Conservation (phyloP, 2,888 invertebrate genomes). For the Melanotus villosus region DNA sequence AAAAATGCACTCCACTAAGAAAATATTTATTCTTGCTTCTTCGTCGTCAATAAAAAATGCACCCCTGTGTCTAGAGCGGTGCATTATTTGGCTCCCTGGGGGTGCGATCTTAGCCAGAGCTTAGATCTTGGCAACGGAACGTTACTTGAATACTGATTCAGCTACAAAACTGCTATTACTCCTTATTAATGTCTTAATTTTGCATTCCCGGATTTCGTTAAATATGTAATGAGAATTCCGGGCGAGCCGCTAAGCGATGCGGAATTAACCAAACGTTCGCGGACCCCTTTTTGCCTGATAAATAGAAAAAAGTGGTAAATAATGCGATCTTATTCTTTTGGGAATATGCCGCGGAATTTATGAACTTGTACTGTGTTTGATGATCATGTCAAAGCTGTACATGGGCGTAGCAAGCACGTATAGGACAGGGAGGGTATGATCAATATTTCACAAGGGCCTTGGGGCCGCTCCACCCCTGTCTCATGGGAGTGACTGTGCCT, state of each 20-base stretch:
- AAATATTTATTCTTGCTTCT: conserved; percentile 66
- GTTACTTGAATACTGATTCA: conserved; percentile 40
- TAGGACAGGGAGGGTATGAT: conserved; percentile 60
- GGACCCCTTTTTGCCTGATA: background rate
- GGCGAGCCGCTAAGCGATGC: conserved; percentile 13
- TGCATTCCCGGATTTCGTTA: conserved; percentile 29
- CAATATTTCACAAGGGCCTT: conserved; percentile 64
- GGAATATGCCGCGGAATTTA: conserved; percentile 40
- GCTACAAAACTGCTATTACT: conserved; percentile 46
- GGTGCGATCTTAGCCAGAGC: conserved; percentile 43
- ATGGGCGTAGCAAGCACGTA: conserved; percentile 51
- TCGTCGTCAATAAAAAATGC: conserved; percentile 65
- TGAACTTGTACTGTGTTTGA: conserved; percentile 44
- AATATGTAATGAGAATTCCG: conserved; percentile 19
- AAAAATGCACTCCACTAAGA: conserved; percentile 66
- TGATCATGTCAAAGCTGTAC: conserved; percentile 51
- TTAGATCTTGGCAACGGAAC: conserved; percentile 40
- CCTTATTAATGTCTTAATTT: conserved; percentile 57
- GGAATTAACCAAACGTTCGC: background rate
- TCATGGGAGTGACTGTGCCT: conserved; percentile 60
- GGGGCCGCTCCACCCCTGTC: conserved; percentile 61
- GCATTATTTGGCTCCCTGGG: conserved; percentile 62
- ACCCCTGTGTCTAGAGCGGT: conserved; percentile 61
- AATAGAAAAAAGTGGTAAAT: conserved; percentile 1
- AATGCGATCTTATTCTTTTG: conserved; percentile 11